Evolutionary conservation across 1,140 invertebrate species (phyloP), one percentile per base, ranked within the genome.

Genomic region (Drosophila serrata): DNA sequence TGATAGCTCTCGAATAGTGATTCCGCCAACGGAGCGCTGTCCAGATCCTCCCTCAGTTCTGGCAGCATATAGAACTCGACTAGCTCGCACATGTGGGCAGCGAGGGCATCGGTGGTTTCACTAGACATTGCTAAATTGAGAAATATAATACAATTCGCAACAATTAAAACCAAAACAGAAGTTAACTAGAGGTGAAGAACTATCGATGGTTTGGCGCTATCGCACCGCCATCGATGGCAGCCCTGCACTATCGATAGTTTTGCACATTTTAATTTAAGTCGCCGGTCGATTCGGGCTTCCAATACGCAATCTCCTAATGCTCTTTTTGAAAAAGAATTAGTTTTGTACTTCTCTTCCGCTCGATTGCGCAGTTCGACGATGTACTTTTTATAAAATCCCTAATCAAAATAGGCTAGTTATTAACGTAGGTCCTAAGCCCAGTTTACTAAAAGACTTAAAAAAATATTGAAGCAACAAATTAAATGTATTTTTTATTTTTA

Each of bases 211-310:
- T n/a, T n/a, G n/a, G n/a, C n/a, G n/a, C n/a, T n/a, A n/a, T n/a
- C n/a, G n/a, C n/a, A n/a, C n/a, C n/a, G n/a, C n/a, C n/a, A n/a
- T n/a, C n/a, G n/a, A n/a, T n/a, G n/a, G n/a, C n/a, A n/a, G n/a
- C n/a, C n/a, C n/a, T n/a, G n/a, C n/a, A n/a, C n/a, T n/a, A n/a
- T n/a, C n/a, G n/a, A n/a, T n/a, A n/a, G n/a, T n/a, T n/a, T n/a
- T n/a, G n/a, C n/a, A n/a, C n/a, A n/a, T n/a, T n/a, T n/a, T n/a
- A n/a, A n/a, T n/a, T n/a, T n/a, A 70, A 53, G 68, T 88, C 80
- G 73, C 80, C 80, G 69, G 73, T 81, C 72, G 74, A 88, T 88
- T 81, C 73, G 74, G 62, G 65, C 84, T 87, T 87, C 84, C 79
- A 73, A 35, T 77, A 67, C 64, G 49, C 55, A 70, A 74, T 58